These are phyloP conservation scores for Petromus typicus DNA, from an alignment of 2,113 vertebrate species.

Conservation along the genomic window DNA sequence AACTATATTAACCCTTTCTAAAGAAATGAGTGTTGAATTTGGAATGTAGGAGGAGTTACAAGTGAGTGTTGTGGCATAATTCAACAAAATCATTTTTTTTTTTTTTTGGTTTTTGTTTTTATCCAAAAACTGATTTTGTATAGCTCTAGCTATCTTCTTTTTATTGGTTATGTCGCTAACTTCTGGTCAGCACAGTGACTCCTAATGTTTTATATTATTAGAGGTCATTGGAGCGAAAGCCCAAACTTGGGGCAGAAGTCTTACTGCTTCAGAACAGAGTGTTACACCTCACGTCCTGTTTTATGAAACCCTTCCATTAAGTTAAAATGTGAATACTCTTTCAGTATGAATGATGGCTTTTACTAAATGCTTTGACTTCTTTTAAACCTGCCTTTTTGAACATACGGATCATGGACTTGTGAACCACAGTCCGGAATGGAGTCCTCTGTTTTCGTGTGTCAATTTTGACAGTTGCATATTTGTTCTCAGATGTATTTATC, in stretches of 20 bases:
- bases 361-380: conserved; percentile 25
- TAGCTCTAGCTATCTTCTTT: conserved; percentile 18
- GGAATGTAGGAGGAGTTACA: conserved; percentile 25
- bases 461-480: conserved; percentile 32
- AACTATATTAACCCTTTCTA: conserved; percentile 55
- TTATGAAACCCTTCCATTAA: background rate
- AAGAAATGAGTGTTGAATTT: conserved; percentile 59
- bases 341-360: conserved; percentile 4
- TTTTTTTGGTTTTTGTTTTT: conserved; percentile 52
- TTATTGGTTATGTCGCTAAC: conserved; percentile 7
- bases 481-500: conserved; percentile 57
- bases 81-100: background rate
- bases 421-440: background rate
- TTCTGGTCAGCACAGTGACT: conserved; percentile 16
- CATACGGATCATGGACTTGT: conserved; percentile 9
- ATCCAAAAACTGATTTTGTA: background rate
- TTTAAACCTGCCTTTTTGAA: conserved; percentile 62
- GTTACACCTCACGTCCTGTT: background rate
- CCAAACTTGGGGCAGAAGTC: background rate
- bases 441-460: conserved; percentile 6
- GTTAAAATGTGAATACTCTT: background rate
- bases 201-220: background rate
- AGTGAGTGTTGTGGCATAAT: background rate
- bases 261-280: background rate
- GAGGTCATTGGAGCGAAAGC: conserved; percentile 43